Evolutionary conservation across 1,140 invertebrate species (phyloP), one percentile per base, ranked within the genome.

Genomic region (Nasonia vitripennis): DNA sequence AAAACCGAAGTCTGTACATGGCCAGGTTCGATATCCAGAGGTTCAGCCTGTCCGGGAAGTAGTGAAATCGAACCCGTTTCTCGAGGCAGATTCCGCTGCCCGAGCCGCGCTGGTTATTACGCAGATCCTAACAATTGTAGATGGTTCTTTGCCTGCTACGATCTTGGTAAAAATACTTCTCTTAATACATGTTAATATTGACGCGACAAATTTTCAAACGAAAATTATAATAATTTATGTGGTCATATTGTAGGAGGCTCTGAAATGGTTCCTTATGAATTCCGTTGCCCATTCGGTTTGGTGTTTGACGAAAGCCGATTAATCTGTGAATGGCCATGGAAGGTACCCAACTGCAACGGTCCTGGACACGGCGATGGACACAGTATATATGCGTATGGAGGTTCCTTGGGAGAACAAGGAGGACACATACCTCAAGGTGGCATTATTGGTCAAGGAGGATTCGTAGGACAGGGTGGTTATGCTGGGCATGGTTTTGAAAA

Each of bases 111-210:
- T 92, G 94, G 96, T 27, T 96, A 96, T 88, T 97, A 96, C 90
- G 96, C 96, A 1, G 96, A 98, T 93, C 96, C 96, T 0, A 95
- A 96, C 90, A 97, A 98, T 91, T 97, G 97, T 87, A 94, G 96
- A 81, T 97, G 96, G 96, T 98, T 97, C 94, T 97, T 97, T 90
- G 96, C 97, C 27, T 98, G 97, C 91, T 92, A 96, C 79, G 96
- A 97, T 91, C 95, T 97, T 88, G 95, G 95, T 88, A 95, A 94
- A 31, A 85, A 27, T 27, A 27, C 27, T 94, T 45, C 20, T 62
- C 51, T 37, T 4, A 37, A 6, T 10, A 45, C 41, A 45, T 11
- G 41, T 10, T 7, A 10, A 45, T 45, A 45, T 0, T 9, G 41
- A 45, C 6, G 10, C 6, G 10, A 45, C 1, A 45, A 45, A 45